phyloP scores from a whole-genome alignment of 2,113 vertebrate genomes.

The Lagopus muta region DNA sequence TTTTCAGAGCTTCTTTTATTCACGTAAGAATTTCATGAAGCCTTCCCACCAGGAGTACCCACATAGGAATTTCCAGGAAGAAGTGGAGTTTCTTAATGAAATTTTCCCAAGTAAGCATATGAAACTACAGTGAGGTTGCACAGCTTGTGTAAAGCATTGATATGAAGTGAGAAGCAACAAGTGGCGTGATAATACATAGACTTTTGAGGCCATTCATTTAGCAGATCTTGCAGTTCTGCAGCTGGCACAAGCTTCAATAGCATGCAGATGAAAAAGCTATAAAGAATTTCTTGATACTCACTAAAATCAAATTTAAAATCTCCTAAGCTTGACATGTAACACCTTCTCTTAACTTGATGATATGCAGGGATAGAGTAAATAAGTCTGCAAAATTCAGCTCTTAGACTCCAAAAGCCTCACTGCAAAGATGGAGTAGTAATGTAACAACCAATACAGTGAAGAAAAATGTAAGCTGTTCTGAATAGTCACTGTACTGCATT shows the following conservation, averaged over 20 bases:
- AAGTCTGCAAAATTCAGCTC: background rate
- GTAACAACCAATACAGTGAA: background rate
- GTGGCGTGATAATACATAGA: accelerated
- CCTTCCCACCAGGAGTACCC: slow-evolving; percentile 98
- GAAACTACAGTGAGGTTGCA: background rate
- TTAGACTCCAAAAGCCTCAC: background rate
- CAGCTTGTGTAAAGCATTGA: background rate
- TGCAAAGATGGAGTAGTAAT: background rate
- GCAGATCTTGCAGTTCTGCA: background rate
- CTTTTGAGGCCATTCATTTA: background rate
- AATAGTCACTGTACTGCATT: background rate
- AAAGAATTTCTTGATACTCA: background rate
- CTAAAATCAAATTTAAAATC: background rate
- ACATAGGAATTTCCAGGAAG: slow-evolving; percentile 99
- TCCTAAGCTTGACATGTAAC: background rate
- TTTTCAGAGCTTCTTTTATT: slow-evolving; percentile 98
- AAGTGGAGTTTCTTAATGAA: slow-evolving; percentile 98
- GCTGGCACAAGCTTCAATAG: background rate
- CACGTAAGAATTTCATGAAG: slow-evolving; percentile 99
- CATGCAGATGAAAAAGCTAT: background rate
- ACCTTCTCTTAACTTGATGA: background rate
- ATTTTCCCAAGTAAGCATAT: slow-evolving; percentile 94
- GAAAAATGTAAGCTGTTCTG: background rate
- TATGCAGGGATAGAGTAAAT: background rate
- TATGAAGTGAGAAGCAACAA: background rate